These are phyloP conservation scores for Ametastegia equiseti DNA, from an alignment of 2,888 invertebrate genomes.

Conservation along the genomic window DNA sequence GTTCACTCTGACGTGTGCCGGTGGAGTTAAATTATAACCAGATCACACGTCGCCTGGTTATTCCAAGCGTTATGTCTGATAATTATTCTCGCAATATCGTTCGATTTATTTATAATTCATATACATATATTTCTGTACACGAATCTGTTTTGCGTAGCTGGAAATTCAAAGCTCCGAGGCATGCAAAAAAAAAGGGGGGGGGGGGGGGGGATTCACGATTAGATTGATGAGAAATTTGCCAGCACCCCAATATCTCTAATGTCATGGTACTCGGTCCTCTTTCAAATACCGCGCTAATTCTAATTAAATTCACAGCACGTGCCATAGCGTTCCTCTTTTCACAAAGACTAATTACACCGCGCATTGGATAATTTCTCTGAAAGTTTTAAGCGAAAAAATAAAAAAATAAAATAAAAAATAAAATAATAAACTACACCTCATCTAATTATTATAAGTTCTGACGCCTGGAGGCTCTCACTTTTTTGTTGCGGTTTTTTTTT, in stretches of 20 bases:
- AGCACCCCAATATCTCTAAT: too few relatives aligned
- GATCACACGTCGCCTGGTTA: not conserved
- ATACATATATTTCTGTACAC: not conserved
- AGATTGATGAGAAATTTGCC: too few relatives aligned
- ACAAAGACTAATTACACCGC: not conserved
- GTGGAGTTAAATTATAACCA: not conserved
- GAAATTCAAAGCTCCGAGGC: not conserved
- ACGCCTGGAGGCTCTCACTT: not conserved
- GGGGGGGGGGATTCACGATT: not conserved
- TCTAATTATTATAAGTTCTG: not conserved
- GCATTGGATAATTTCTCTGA: not conserved
- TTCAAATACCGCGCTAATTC: too few relatives aligned
- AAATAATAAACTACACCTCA: not conserved
- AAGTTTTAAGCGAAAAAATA: not conserved
- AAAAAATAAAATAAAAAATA: not conserved
- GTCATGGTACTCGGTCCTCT: too few relatives aligned
- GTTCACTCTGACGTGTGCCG: not conserved
- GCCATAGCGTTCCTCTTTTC: not conserved
- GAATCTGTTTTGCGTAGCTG: not conserved
- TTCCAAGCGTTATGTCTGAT: slow-evolving; percentile 4
- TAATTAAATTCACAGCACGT: not conserved
- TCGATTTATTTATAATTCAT: not conserved
- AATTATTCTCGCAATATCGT: slow-evolving; percentile 26
- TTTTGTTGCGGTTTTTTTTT: not conserved
- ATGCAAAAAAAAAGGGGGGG: too few relatives aligned